phyloP scores from a whole-genome alignment of 2,888 invertebrate species.

The Heliothis peltigera region DNA sequence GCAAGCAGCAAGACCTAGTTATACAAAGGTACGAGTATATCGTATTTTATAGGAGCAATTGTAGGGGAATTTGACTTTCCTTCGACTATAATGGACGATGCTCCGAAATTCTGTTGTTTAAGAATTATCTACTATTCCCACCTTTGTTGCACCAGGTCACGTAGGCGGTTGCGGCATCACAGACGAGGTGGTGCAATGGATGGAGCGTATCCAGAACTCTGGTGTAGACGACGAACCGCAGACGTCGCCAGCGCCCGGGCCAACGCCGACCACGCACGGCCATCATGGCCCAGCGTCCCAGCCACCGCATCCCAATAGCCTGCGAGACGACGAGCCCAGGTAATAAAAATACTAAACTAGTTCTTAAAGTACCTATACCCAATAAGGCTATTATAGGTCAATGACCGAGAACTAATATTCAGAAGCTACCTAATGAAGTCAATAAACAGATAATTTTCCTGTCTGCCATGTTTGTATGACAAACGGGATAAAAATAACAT shows the following conservation, averaged over 20 bases:
- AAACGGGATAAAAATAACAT: too few relatives aligned
- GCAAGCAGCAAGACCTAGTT: too few relatives aligned
- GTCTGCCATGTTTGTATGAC: background rate
- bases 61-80: too few relatives aligned
- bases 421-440: background rate
- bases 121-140: background rate
- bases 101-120: background rate
- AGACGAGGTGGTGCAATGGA: slow-evolving; percentile 96
- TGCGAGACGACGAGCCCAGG: slow-evolving; percentile 85
- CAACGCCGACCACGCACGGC: slow-evolving; percentile 67
- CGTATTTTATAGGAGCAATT: too few relatives aligned
- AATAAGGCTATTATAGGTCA: background rate
- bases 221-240: slow-evolving; percentile 90
- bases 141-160: slow-evolving; percentile 90
- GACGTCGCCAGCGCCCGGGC: slow-evolving; percentile 72
- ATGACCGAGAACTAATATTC: background rate
- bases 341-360: slow-evolving; percentile 48
- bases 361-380: too few relatives aligned
- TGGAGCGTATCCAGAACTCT: slow-evolving; percentile 96
- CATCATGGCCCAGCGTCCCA: slow-evolving; percentile 73
- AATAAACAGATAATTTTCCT: background rate
- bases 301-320: slow-evolving; percentile 83
- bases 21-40: too few relatives aligned
- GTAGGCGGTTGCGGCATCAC: slow-evolving; percentile 96
- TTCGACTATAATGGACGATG: too few relatives aligned